phyloP scores from a whole-genome alignment of 1,140 invertebrate species.

The Bombus huntii region DNA sequence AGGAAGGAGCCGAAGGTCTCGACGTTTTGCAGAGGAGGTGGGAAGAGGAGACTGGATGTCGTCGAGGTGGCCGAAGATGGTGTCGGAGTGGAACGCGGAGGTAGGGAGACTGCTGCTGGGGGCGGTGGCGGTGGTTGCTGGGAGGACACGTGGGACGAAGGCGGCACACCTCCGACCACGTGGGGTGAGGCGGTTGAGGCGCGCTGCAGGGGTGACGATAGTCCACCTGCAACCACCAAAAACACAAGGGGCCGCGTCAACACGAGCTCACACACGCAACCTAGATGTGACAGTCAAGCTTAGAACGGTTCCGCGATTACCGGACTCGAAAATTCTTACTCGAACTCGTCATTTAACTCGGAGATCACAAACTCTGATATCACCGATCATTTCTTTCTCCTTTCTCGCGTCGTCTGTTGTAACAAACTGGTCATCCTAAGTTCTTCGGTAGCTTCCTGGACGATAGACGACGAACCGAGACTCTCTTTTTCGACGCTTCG shows the following conservation, averaged over 20 bases:
- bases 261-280: constrained; percentile 65
- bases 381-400: neutral
- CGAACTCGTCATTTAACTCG: neutral
- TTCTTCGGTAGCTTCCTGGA: constrained; percentile 37
- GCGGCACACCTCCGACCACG: constrained; percentile 78
- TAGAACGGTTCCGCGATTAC: constrained; percentile 12
- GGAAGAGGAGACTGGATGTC: constrained; percentile 81
- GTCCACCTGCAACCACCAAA: constrained; percentile 83
- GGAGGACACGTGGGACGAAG: constrained; percentile 80
- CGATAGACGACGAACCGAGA: constrained; percentile 66
- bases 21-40: constrained; percentile 86
- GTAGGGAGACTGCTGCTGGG: constrained; percentile 67
- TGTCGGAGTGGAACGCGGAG: constrained; percentile 80
- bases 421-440: constrained; percentile 18
- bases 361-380: neutral
- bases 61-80: constrained; percentile 83
- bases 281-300: constrained; percentile 26
- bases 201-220: constrained; percentile 82
- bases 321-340: neutral
- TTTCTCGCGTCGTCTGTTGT: constrained; percentile 44
- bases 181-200: constrained; percentile 82
- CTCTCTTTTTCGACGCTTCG: constrained; percentile 79
- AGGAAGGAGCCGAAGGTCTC: constrained; percentile 88
- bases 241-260: constrained; percentile 80
- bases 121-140: constrained; percentile 74